Evolutionary conservation across 2,888 invertebrate species (phyloP).

Genomic region (Xanthia togata): DNA sequence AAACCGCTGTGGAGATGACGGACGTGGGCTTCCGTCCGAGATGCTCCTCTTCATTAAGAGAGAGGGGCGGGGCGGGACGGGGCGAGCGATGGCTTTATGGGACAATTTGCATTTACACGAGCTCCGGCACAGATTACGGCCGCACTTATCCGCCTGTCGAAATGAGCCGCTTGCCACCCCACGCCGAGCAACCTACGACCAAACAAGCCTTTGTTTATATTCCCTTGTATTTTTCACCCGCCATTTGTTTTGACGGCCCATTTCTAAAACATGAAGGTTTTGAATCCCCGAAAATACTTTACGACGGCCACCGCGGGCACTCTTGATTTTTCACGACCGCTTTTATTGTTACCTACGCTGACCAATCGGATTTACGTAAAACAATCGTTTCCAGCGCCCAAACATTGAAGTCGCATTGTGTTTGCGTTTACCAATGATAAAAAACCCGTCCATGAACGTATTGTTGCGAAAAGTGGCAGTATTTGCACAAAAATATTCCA

Average conservation of each 20-base stretch:
- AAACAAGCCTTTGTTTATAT: conserved; percentile 89
- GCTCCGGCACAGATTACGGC: conserved; percentile 88
- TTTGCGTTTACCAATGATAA: conserved; percentile 56
- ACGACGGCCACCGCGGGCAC: conserved; percentile 68
- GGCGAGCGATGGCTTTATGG: conserved; percentile 86
- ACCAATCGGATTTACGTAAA: conserved; percentile 61
- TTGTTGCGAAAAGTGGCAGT: conserved; percentile 51
- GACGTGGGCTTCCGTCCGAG: conserved; percentile 83
- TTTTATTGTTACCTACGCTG: conserved; percentile 73
- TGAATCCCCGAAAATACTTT: conserved; percentile 79
- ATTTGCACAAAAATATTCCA: conserved; percentile 54
- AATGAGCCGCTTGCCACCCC: conserved; percentile 82
- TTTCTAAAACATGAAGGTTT: conserved; percentile 81
- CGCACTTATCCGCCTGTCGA: conserved; percentile 88
- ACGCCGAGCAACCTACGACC: conserved; percentile 79
- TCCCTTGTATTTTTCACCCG: conserved; percentile 86
- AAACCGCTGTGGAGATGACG: conserved; percentile 87
- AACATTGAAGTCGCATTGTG: conserved; percentile 52
- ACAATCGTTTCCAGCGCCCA: conserved; percentile 54
- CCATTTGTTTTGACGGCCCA: conserved; percentile 87
- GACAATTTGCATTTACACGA: conserved; percentile 91
- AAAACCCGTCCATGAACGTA: conserved; percentile 47
- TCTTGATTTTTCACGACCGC: conserved; percentile 76
- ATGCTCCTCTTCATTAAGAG: conserved; percentile 88
- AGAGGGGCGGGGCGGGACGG: conserved; percentile 72